A percentile compares a stretch with the other conserved stretches of the same genome.
Conservation (phyloP, 2,113 vertebrate genomes). For the Microtus ochrogaster region DNA sequence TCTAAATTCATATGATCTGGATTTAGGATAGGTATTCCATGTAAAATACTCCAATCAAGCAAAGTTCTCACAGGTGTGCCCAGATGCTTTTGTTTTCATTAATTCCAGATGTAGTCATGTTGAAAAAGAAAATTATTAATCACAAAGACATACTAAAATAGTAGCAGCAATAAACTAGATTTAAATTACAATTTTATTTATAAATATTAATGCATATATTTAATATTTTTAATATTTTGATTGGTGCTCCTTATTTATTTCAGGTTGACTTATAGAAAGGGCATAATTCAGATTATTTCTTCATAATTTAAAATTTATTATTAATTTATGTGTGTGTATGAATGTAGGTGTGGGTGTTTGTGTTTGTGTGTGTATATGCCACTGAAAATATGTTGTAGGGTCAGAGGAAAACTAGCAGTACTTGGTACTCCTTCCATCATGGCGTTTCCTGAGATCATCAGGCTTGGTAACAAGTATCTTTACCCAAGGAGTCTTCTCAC, state of each 20-base stretch:
- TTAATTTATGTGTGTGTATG: background rate
- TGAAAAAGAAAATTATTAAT: background rate
- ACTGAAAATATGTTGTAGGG: background rate
- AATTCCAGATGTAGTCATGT: background rate
- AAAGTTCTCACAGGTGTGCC: background rate
- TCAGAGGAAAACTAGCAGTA: background rate
- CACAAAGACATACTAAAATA: background rate
- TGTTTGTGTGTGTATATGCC: background rate
- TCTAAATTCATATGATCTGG: background rate
- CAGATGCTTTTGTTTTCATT: background rate
- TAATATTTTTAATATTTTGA: background rate
- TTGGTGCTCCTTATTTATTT: background rate
- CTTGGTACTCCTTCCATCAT: accelerated
- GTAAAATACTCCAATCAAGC: background rate
- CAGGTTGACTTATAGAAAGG: background rate
- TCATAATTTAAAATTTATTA: background rate
- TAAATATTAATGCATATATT: background rate
- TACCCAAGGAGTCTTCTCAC: background rate
- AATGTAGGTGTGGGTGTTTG: background rate
- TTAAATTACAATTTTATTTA: background rate
- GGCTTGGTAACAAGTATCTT: background rate
- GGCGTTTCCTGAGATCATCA: background rate
- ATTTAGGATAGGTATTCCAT: background rate
- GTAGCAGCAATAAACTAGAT: background rate
- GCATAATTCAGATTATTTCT: background rate